Base-by-base conservation (phyloP, 2,113 vertebrate genomes). In the Pangasianodon hypophthalmus region DNA sequence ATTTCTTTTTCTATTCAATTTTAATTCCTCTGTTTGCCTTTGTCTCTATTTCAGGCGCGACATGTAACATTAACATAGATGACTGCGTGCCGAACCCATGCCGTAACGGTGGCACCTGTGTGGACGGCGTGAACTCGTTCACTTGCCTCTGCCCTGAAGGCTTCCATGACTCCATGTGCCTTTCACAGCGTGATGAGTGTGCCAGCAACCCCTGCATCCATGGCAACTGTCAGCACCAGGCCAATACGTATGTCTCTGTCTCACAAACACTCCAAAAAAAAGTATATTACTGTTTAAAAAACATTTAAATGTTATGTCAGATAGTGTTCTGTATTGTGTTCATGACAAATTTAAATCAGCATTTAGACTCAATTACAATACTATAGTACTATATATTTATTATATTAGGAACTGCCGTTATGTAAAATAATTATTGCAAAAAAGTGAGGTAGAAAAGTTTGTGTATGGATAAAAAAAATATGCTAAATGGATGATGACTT, bases 131-230 rank as follows among this genome's bases (percentile, higher is more conserved):
- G 93, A 97, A 97, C 0, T 91, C 96, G 92, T 99, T 98, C 94
- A 97, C 96, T 44, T 99, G 98, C 92, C 88, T 96, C 87, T 99
- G 98, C 62, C 97, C 97, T 0, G 97, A 98, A 88, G 98, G 98
- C 77, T 99, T 97, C 96, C 97, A 98, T 0, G 98, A 97, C 50
- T 94, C 96, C 94, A 98, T 96, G 64, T 99, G 98, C 93, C 94
- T 98, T 89, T 98, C 98, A 0, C 97, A 99, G 95, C 97, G 98
- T 91, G 97, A 98, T 0, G 98, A 99, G 94, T 99, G 98, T 79
- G 95, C 95, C 94, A 99, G 98, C 93, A 96, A 97, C 94, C 98
- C 98, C 85, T 99, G 98, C 88, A 96, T 98, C 91, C 98, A 99
- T 0, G 98, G 98, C 29, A 93, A 94, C 52, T 99, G 98, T 92